Conservation (phyloP, 2,888 invertebrate species). For the Oeneis ivallda region DNA sequence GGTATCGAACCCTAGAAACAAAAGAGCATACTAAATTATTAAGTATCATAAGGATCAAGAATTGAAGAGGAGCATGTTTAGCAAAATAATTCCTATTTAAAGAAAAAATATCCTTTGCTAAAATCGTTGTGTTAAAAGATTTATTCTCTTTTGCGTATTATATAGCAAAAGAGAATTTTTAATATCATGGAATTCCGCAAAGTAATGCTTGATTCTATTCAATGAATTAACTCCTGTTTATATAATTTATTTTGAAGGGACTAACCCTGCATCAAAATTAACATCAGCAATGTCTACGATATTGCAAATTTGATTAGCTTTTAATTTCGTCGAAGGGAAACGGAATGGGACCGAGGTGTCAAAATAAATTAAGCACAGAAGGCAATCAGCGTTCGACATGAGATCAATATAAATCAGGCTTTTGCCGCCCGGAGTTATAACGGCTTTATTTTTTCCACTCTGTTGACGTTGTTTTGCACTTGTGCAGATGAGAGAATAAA, state of each 20-base stretch:
- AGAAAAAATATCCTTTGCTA: too few relatives aligned
- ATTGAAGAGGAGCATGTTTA: neutral
- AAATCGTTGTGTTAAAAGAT: too few relatives aligned
- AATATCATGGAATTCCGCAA: too few relatives aligned
- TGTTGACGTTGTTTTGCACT: slow-evolving; percentile 17
- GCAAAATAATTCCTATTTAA: neutral
- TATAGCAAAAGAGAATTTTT: too few relatives aligned
- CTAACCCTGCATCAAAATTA: slow-evolving; percentile 19
- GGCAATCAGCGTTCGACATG: slow-evolving; percentile 24
- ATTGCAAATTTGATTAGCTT: slow-evolving; percentile 30
- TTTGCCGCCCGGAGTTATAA: slow-evolving; percentile 25
- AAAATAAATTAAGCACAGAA: slow-evolving; percentile 38
- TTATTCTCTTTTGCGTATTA: too few relatives aligned
- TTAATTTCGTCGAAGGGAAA: slow-evolving; percentile 29
- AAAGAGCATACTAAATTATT: neutral
- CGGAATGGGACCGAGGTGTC: slow-evolving; percentile 32
- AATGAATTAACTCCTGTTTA: neutral
- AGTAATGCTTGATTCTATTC: too few relatives aligned
- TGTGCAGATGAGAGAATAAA: slow-evolving; percentile 20
- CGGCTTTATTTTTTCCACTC: slow-evolving; percentile 27
- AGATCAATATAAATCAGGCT: slow-evolving; percentile 31
- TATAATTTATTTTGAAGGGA: slow-evolving; percentile 8
- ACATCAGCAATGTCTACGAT: neutral
- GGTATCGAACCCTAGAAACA: too few relatives aligned
- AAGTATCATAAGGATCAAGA: neutral